A percentile compares a stretch with the other conserved stretches of the same genome.
phyloP scores from a whole-genome alignment of 1,140 invertebrate species.

The Oryctes rhinoceros region DNA sequence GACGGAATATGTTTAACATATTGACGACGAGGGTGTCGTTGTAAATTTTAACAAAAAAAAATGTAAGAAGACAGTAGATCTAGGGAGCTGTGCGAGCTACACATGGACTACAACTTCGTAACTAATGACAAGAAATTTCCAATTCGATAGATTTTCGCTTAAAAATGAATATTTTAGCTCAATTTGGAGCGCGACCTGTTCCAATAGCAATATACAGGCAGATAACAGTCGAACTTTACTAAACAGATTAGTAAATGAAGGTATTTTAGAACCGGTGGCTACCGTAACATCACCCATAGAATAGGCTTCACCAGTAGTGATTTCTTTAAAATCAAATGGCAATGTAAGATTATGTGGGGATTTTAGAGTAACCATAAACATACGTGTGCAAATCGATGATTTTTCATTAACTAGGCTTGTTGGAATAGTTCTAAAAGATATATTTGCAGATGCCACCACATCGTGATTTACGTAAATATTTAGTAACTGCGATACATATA shows the following conservation, averaged over 20 bases:
- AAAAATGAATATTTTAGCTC: too few relatives aligned
- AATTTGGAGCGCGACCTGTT: neutral
- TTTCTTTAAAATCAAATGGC: slow-evolving; percentile 60
- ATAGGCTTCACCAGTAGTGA: slow-evolving; percentile 61
- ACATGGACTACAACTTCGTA: too few relatives aligned
- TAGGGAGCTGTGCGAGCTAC: too few relatives aligned
- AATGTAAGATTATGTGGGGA: slow-evolving; percentile 45
- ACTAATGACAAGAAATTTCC: too few relatives aligned
- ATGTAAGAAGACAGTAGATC: too few relatives aligned
- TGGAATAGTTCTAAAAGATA: slow-evolving; percentile 24
- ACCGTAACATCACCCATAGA: neutral
- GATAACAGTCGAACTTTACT: slow-evolving; percentile 1
- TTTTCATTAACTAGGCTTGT: slow-evolving; percentile 45
- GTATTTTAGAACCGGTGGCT: slow-evolving; percentile 20
- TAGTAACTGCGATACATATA: slow-evolving; percentile 3
- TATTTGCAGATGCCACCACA: slow-evolving; percentile 25
- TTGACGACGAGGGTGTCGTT: too few relatives aligned
- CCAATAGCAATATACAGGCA: neutral
- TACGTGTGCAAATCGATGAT: slow-evolving; percentile 45
- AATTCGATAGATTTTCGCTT: too few relatives aligned
- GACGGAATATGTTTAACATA: too few relatives aligned
- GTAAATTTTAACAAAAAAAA: too few relatives aligned
- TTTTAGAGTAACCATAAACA: slow-evolving; percentile 48
- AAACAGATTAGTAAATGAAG: neutral
- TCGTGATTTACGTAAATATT: slow-evolving; percentile 19